Evolutionary conservation across 2,113 vertebrate genomes (phyloP).

Genomic region (Gallinago jamesoni): DNA sequence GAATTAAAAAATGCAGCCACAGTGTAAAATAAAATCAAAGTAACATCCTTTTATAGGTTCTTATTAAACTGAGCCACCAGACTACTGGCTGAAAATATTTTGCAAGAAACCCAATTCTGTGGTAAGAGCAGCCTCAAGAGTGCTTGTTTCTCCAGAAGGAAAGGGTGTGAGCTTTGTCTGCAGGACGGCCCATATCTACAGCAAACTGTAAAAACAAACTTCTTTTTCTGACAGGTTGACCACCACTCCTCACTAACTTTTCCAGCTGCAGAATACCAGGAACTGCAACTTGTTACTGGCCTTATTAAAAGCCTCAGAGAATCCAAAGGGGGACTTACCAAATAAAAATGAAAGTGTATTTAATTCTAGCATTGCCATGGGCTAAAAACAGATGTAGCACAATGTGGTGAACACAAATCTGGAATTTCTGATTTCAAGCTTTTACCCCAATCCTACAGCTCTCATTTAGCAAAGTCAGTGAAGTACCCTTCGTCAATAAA

Average conservation of each 20-base stretch:
- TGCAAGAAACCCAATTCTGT: not conserved
- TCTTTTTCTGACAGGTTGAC: not conserved
- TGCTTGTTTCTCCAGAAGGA: not conserved
- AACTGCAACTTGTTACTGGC: not conserved
- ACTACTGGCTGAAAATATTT: not conserved
- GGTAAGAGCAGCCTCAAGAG: not conserved
- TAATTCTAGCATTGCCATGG: not conserved
- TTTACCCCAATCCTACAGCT: not conserved
- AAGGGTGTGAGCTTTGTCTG: not conserved
- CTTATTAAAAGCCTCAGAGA: not conserved
- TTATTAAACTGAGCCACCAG: not conserved
- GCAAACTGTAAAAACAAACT: not conserved
- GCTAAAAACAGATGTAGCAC: not conserved
- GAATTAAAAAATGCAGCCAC: not conserved
- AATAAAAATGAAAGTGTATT: not conserved
- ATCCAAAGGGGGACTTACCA: not conserved
- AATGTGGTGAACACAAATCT: not conserved
- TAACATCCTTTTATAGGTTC: not conserved
- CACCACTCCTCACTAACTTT: not conserved
- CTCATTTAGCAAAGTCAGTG: not conserved
- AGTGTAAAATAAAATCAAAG: constrained; percentile 24
- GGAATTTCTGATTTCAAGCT: not conserved
- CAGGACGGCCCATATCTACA: not conserved
- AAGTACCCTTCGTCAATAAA: not conserved
- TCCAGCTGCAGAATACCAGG: not conserved